Evolutionary conservation across 2,888 invertebrate species (phyloP), one percentile per base, ranked within the genome.

Genomic region (Pterostichus niger): DNA sequence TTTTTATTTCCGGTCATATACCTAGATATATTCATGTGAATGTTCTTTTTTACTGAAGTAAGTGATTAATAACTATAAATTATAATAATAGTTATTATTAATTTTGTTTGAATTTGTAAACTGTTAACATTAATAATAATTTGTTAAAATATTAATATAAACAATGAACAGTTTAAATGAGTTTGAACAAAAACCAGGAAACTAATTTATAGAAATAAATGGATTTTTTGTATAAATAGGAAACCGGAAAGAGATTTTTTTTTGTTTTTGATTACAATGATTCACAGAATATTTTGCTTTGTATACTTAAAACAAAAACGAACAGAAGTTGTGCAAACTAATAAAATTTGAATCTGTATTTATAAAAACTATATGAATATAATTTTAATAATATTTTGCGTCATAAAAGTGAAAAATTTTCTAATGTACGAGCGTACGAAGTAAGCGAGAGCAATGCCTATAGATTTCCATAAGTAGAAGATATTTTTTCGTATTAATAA

Each of bases 91-190:
- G 10, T 31, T 31, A 31, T 64, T 64, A 64, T 64, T 64, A 33
- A 33, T 64, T 35, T 59, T 31, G 49, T 33, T 64, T 64, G 11
- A 61, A 24, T 24, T 24, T 24, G 24, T 24, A 24, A 24, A 13
- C n/a, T 33, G n/a, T 4, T n/a, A 13, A 64, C 64, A 64, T 64
- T 64, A 64, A 64, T 64, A n/a, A 33, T 33, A 59, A 64, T 64
- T 64, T 64, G 64, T 64, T 3, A 11, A 35, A 64, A 33, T 3
- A 11, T n/a, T 64, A 35, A 64, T 13, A 35, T 13, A 64, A 59
- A 31, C 59, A 59, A 10, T 59, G 31, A n/a, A 59, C 31, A 11
- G n/a, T 35, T 35, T 35, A 33, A 13, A 33, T 64, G 6, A 40
- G 11, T 64, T 35, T 64, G 64, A 35, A 31, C 11, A 64, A 31